A percentile compares a stretch with the other conserved stretches of the same genome.
phyloP scores from a whole-genome alignment of 2,113 vertebrate genomes.

The Pogonocichla stellata region DNA sequence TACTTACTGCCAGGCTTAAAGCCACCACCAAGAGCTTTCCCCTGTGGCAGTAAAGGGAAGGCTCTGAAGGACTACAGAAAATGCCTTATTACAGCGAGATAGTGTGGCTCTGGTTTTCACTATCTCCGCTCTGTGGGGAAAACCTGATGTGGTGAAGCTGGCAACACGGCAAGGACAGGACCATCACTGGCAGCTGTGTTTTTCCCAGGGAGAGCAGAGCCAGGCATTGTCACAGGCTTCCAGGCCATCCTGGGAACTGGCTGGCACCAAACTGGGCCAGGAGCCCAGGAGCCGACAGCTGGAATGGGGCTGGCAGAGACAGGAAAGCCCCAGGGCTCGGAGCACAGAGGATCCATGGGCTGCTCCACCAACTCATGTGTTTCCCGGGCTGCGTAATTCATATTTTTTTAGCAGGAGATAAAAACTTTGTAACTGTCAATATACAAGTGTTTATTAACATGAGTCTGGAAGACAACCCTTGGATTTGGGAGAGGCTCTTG shows the following conservation, averaged over 20 bases:
- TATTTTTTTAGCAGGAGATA: not conserved
- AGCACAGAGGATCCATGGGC: not conserved
- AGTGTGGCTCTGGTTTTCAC: accelerated
- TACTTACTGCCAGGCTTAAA: not conserved
- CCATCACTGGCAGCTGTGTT: not conserved
- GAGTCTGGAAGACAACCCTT: not conserved
- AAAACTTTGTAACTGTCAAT: slow-evolving; percentile 5
- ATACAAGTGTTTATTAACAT: not conserved
- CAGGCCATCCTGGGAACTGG: not conserved
- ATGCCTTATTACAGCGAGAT: not conserved
- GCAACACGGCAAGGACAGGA: accelerated
- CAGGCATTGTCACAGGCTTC: not conserved
- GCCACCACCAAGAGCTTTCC: not conserved
- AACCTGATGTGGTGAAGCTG: accelerated
- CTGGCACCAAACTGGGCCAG: not conserved
- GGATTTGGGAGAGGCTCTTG: not conserved
- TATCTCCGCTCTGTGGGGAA: accelerated
- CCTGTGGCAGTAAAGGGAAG: not conserved
- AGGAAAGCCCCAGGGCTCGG: not conserved
- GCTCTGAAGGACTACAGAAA: not conserved
- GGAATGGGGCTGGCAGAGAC: not conserved
- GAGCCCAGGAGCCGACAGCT: accelerated
- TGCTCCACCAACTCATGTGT: not conserved
- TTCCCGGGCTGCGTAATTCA: slow-evolving; percentile 3
- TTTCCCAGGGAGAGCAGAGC: not conserved